Conservation (phyloP, 2,888 invertebrate genomes). For the Apoderus coryli region DNA sequence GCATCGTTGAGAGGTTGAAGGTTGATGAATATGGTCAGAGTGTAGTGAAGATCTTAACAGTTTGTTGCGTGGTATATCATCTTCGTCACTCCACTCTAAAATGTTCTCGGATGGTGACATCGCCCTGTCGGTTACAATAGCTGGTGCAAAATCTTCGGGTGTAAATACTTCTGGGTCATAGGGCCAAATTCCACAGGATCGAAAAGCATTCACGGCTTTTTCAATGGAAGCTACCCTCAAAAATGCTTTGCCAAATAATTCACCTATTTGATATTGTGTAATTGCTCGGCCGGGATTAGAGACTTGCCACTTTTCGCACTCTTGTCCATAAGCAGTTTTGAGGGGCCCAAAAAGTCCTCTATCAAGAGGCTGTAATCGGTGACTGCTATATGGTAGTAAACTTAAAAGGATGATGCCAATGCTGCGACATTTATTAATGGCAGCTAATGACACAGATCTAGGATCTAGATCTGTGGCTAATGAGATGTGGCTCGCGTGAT, state of each 20-base stretch:
- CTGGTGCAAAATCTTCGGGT: constrained; percentile 10
- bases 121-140: constrained; percentile 6
- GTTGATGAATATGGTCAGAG: constrained; percentile 3
- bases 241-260: constrained; percentile 12
- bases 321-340: constrained; percentile 10
- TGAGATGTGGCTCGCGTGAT: constrained; percentile 8
- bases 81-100: constrained; percentile 4
- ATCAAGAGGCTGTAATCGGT: constrained; percentile 12
- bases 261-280: constrained; percentile 8
- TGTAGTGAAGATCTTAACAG: constrained; percentile 5
- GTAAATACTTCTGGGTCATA: constrained; percentile 11
- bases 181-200: constrained; percentile 11
- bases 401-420: constrained; percentile 6
- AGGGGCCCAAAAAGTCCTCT: constrained; percentile 11
- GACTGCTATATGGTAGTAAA: constrained; percentile 13
- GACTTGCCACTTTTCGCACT: constrained; percentile 10
- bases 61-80: constrained; percentile 2
- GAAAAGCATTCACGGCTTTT: constrained; percentile 11
- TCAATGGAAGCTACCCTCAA: constrained; percentile 9
- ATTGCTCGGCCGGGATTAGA: constrained; percentile 8
- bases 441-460: no score
- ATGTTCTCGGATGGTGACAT: no score
- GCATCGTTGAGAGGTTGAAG: constrained; percentile 2
- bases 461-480: no score
- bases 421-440: constrained; percentile 6